These are phyloP conservation scores for Noturus placidus DNA, from an alignment of 2,113 vertebrate species.

Conservation along the genomic window DNA sequence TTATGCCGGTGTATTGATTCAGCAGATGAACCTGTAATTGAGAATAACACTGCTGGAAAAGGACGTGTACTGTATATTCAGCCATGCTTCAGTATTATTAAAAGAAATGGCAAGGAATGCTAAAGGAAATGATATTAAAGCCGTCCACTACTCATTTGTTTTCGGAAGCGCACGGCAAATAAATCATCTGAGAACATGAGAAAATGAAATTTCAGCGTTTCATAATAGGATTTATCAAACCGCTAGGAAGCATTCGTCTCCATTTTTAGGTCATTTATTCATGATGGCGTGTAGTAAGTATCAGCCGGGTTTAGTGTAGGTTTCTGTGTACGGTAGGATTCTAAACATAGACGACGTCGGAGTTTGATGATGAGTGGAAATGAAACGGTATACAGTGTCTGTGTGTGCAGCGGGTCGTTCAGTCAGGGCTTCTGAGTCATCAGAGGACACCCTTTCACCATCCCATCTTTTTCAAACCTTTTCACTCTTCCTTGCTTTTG, in stretches of 20 bases:
- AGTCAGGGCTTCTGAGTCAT: not conserved
- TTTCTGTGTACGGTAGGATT: not conserved
- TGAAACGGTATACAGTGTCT: not conserved
- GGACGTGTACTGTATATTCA: not conserved
- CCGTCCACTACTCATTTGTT: not conserved
- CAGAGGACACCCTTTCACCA: not conserved
- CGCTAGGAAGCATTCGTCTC: not conserved
- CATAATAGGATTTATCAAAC: constrained; percentile 7
- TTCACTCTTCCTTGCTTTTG: not conserved
- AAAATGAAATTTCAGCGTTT: not conserved
- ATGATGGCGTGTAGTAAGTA: not conserved
- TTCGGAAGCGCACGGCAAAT: not conserved
- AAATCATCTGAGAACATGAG: not conserved
- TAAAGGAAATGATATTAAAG: not conserved
- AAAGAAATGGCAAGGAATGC: not conserved
- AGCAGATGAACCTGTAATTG: not conserved
- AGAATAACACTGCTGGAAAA: not conserved
- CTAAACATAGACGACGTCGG: not conserved
- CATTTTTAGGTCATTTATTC: not conserved
- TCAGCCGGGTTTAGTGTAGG: not conserved
- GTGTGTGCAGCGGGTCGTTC: not conserved
- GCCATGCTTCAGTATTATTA: not conserved
- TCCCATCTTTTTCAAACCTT: not conserved
- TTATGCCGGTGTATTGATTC: not conserved
- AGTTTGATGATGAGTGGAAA: not conserved